Evolutionary conservation across 2,888 invertebrate species (phyloP).

Genomic region (Lasioglossum oenotherae): DNA sequence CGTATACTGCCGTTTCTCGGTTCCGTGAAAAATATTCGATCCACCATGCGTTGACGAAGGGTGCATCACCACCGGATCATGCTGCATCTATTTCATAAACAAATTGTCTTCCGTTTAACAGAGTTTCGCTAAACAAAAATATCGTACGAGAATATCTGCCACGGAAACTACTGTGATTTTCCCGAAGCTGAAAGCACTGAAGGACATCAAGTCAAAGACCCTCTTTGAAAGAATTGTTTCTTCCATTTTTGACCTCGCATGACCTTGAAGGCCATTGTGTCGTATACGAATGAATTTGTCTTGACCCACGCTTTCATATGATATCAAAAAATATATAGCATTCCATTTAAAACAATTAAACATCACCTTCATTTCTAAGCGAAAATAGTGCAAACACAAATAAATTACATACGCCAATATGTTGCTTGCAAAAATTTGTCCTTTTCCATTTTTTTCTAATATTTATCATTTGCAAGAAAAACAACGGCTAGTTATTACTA

Average conservation of each 20-base stretch:
- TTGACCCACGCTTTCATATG: neutral
- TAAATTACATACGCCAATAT: neutral
- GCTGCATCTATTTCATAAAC: conserved; percentile 37
- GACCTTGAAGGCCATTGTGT: neutral
- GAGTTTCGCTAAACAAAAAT: conserved; percentile 32
- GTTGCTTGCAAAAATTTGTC: neutral
- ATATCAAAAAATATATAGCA: neutral
- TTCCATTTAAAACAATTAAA: too few relatives aligned
- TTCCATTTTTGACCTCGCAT: neutral
- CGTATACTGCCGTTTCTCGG: conserved; percentile 1
- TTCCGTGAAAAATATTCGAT: neutral
- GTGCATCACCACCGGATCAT: neutral
- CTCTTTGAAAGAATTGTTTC: neutral
- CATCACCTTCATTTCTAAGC: too few relatives aligned
- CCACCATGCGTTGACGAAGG: conserved; percentile 54
- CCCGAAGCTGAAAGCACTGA: conserved; percentile 96
- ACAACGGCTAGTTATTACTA: neutral
- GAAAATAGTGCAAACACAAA: neutral
- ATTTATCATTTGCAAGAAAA: neutral
- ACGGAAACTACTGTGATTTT: conserved; percentile 94
- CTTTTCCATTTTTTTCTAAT: neutral
- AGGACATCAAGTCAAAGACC: conserved; percentile 91
- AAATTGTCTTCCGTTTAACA: conserved; percentile 24
- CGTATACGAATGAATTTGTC: neutral
- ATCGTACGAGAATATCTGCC: conserved; percentile 87